phyloP scores from a whole-genome alignment of 2,888 invertebrate species.

The Cryptocheilus praepositus region DNA sequence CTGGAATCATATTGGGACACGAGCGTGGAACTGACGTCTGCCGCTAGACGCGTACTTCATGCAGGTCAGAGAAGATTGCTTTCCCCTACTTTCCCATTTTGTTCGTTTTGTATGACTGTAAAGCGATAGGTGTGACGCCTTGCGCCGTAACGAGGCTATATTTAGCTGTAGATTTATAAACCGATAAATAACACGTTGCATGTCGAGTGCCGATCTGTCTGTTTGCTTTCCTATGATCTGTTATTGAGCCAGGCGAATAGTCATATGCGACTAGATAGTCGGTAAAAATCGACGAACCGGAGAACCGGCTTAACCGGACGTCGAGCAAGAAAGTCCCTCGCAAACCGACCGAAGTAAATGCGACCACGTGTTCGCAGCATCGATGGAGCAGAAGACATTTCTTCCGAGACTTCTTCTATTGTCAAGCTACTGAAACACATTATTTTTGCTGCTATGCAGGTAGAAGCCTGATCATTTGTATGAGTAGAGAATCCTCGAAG shows the following conservation, averaged over 20 bases:
- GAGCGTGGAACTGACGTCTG: slow-evolving; percentile 71
- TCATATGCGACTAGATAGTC: slow-evolving; percentile 30
- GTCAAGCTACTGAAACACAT: too few species aligned
- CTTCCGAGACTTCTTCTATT: background rate
- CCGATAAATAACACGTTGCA: background rate
- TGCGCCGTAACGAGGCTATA: background rate
- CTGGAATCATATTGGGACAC: slow-evolving; percentile 77
- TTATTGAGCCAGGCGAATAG: slow-evolving; percentile 17
- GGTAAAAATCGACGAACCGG: slow-evolving; percentile 44
- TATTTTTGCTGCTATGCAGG: slow-evolving; percentile 55
- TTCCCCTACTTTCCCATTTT: background rate
- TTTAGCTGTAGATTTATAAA: background rate
- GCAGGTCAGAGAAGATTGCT: slow-evolving; percentile 54
- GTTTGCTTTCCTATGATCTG: background rate
- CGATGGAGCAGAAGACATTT: background rate
- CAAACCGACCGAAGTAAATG: slow-evolving; percentile 18
- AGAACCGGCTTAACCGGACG: slow-evolving; percentile 47
- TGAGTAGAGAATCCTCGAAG: slow-evolving; percentile 76
- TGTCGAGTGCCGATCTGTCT: too few species aligned
- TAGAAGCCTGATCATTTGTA: slow-evolving; percentile 62
- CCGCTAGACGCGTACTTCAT: slow-evolving; percentile 61
- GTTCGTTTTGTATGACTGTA: background rate
- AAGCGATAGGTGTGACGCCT: background rate
- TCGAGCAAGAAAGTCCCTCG: slow-evolving; percentile 27
- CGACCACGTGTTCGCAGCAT: background rate